Evolutionary conservation across 2,797 vertebrate species (phyloP), one percentile per base, ranked within the genome.

Genomic region (Propithecus perrieri): DNA sequence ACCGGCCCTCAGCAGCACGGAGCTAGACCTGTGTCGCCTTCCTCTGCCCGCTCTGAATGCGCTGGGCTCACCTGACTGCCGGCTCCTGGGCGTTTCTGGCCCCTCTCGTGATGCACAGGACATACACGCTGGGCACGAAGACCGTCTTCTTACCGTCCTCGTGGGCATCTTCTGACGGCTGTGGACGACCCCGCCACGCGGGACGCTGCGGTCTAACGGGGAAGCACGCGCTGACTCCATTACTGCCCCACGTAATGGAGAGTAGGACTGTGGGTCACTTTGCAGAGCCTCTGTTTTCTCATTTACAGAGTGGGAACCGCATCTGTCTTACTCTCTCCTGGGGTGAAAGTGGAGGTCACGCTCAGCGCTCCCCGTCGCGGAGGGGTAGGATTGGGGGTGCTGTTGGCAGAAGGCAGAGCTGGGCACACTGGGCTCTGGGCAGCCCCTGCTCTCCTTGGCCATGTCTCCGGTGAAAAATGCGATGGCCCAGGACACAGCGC

Each of bases 191-290:
- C 41, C 4, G 79, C 13, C 85, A 69, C 15, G 1, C 22, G 6
- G 28, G 26, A 12, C 0, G 3, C 41, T 38, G n/a, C 33, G 22
- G 17, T 24, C 43, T 9, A 3, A 5, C 15, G 4, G 7, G 38
- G 18, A 3, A 20, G 14, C 0, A 2, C 24, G 5, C 4, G 0
- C 17, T 0, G 15, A 9, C 46, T 22, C 24, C 4, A 2, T 2
- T 0, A 0, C 4, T 22, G 24, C 3, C 20, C 20, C 8, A 4
- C 2, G 55, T 35, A 4, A 18, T 0, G 0, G 57, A 13, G 15
- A 28, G 24, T 24, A 35, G 63, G 80, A 22, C 46, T 1, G 6
- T 20, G 46, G 63, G 22, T 12, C 41, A 28, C 61, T 76, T 30
- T 7, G 7, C 43, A 74, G 90, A 38, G 43, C 26, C 4, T 43